phyloP scores from a whole-genome alignment of 2,888 invertebrate genomes.

The Conomelus anceps region DNA sequence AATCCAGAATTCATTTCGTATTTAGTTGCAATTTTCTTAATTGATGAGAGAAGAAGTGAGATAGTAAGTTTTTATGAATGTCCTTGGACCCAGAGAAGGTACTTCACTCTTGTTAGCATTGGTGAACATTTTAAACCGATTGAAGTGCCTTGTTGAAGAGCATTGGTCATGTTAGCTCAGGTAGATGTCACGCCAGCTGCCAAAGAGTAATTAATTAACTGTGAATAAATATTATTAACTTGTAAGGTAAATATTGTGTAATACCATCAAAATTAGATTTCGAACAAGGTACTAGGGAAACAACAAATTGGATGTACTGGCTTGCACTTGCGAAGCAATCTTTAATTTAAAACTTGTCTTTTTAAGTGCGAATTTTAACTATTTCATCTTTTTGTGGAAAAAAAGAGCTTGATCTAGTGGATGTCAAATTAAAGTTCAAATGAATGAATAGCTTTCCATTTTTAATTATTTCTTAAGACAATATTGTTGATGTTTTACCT shows the following conservation, averaged over 20 bases:
- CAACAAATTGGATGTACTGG: not conserved
- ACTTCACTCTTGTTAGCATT: slow-evolving; percentile 28
- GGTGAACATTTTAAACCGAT: slow-evolving; percentile 26
- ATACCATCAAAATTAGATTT: slow-evolving; percentile 1
- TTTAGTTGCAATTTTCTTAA: not conserved
- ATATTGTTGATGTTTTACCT: not conserved
- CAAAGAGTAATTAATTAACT: slow-evolving; percentile 22
- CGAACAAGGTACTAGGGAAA: not conserved
- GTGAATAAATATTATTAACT: slow-evolving; percentile 20
- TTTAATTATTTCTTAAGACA: not conserved
- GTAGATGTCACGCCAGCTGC: slow-evolving; percentile 27
- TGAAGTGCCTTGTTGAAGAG: slow-evolving; percentile 32
- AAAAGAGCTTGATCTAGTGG: not conserved
- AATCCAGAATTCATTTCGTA: not conserved
- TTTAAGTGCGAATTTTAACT: not conserved
- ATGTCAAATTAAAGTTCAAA: not conserved
- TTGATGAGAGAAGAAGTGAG: not conserved
- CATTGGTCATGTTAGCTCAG: slow-evolving; percentile 28
- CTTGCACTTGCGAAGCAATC: not conserved
- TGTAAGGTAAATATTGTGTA: not conserved
- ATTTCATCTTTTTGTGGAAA: not conserved
- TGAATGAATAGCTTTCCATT: not conserved
- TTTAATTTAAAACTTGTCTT: not conserved
- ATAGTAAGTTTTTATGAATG: not conserved
- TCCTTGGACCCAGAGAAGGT: slow-evolving; percentile 17